Evolutionary conservation across 2,888 invertebrate species (phyloP).

Genomic region (Lathronympha strigana): DNA sequence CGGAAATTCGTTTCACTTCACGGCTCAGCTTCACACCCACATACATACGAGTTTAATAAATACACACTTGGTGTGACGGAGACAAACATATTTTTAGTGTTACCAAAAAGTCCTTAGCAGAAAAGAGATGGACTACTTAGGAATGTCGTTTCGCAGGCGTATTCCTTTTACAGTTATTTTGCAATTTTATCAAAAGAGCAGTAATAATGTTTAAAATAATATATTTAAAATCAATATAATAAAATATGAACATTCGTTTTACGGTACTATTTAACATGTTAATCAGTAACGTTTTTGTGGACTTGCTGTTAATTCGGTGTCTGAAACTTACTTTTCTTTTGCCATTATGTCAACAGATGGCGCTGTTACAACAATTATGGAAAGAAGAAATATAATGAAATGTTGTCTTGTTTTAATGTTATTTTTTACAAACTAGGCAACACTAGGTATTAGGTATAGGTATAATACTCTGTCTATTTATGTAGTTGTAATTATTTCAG

Average conservation of each 20-base stretch:
- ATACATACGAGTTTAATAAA: constrained; percentile 38
- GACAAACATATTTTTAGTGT: constrained; percentile 4
- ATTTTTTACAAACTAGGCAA: too few relatives aligned
- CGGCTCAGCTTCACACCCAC: constrained; percentile 38
- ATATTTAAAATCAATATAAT: not conserved
- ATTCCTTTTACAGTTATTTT: constrained; percentile 39
- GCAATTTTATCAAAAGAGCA: not conserved
- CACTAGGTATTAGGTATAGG: not conserved
- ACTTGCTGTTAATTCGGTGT: constrained; percentile 11
- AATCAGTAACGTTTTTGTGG: not conserved
- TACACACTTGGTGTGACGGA: constrained; percentile 32
- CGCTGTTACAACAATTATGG: constrained; percentile 3
- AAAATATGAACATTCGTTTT: not conserved
- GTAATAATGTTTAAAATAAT: too few relatives aligned
- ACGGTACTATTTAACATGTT: not conserved
- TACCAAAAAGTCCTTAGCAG: not conserved
- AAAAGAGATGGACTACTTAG: constrained; percentile 23
- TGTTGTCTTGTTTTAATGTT: not conserved
- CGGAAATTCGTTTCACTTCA: constrained; percentile 41
- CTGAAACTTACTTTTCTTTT: constrained; percentile 13
- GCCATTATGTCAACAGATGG: constrained; percentile 5
- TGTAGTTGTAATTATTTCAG: not conserved
- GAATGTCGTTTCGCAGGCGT: constrained; percentile 40
- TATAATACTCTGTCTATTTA: not conserved
- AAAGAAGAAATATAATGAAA: not conserved